phyloP scores from a whole-genome alignment of 1,140 invertebrate genomes.

The Leptinotarsa undecemlineata region DNA sequence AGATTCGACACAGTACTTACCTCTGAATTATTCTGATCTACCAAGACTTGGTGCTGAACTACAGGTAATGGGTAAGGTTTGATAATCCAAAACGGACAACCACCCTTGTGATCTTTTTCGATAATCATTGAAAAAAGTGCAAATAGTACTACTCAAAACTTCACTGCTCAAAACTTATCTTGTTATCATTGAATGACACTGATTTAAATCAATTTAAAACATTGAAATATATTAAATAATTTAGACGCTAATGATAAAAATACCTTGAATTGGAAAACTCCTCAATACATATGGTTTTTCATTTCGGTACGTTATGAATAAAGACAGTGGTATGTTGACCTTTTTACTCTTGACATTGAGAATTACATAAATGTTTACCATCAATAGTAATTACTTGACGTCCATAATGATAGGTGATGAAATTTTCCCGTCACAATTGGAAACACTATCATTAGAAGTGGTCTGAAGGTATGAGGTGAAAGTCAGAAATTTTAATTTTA shows the following conservation, averaged over 20 bases:
- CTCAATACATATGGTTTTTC: not conserved
- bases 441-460: no score
- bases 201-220: not conserved
- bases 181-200: not conserved
- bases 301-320: not conserved
- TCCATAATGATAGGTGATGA: constrained; percentile 6
- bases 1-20: not conserved
- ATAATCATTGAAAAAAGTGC: constrained; percentile 20
- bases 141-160: constrained; percentile 2
- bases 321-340: constrained; percentile 14
- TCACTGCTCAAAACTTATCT: not conserved
- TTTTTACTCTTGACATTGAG: constrained; percentile 25
- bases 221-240: not conserved
- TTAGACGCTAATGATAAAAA: not conserved
- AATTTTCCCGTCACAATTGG: not conserved
- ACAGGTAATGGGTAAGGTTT: constrained; percentile 16
- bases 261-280: not conserved
- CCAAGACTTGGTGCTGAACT: not conserved
- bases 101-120: constrained; percentile 20
- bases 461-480: no score
- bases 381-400: constrained; percentile 22
- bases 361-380: constrained; percentile 27
- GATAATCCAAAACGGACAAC: constrained; percentile 24
- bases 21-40: not conserved
- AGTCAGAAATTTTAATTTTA: no score